phyloP scores from a whole-genome alignment of 2,888 invertebrate species.

The Baronia brevicornis region DNA sequence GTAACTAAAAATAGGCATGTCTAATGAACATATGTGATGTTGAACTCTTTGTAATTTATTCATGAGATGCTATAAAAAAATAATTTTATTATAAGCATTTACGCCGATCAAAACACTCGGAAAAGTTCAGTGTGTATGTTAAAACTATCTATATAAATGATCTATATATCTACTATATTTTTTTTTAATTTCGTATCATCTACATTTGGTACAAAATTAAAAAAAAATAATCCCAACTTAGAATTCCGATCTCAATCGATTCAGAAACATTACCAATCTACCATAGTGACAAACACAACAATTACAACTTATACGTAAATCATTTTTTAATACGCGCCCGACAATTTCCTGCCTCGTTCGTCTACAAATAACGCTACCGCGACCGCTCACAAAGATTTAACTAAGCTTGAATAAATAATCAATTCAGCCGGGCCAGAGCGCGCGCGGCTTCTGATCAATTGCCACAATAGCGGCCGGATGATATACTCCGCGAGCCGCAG shows the following conservation, averaged over 20 bases:
- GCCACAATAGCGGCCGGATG: conserved; percentile 70
- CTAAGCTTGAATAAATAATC: conserved; percentile 71
- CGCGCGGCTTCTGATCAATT: conserved; percentile 70
- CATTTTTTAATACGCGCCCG: conserved; percentile 48
- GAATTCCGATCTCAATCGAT: conserved; percentile 11
- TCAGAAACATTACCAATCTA: conserved; percentile 8
- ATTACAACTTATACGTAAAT: conserved; percentile 32
- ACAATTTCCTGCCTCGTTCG: conserved; percentile 56
- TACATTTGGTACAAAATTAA: neutral
- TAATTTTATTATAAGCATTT: too few species aligned
- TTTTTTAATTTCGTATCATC: too few species aligned
- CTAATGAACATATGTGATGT: too few species aligned
- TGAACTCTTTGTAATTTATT: too few species aligned
- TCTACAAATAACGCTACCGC: conserved; percentile 62
- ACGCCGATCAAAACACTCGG: too few species aligned
- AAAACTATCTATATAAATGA: too few species aligned
- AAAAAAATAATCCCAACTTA: neutral
- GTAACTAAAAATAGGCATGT: too few species aligned
- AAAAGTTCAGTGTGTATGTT: too few species aligned
- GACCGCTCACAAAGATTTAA: conserved; percentile 59
- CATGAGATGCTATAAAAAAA: too few species aligned
- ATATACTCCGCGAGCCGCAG: conserved; percentile 64
- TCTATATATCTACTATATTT: conserved; percentile 38
- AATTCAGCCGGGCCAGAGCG: conserved; percentile 51
- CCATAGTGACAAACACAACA: conserved; percentile 35